Conservation (phyloP, 1,140 invertebrate genomes). For the Drosophila insularis region DNA sequence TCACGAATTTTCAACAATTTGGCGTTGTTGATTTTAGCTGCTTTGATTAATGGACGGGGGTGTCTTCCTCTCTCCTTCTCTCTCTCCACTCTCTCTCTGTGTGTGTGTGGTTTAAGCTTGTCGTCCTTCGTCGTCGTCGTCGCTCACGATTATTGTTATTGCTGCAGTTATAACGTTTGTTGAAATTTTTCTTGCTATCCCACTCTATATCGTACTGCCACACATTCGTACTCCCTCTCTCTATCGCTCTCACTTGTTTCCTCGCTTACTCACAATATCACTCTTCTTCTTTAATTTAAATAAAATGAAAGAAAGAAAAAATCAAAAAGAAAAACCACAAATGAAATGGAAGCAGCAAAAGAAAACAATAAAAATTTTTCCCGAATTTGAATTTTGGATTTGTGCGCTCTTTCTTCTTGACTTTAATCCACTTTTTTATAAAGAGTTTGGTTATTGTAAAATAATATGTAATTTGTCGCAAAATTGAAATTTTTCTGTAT, state of each 20-base stretch:
- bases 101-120: slow-evolving; percentile 2
- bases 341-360: background rate
- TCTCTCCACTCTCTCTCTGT: background rate
- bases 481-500: background rate
- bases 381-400: background rate
- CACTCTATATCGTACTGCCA: slow-evolving; percentile 5
- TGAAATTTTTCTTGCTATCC: slow-evolving; percentile 15
- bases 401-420: background rate
- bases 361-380: slow-evolving; percentile 1
- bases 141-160: slow-evolving; percentile 11
- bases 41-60: background rate
- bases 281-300: slow-evolving; percentile 34
- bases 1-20: background rate
- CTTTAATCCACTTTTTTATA: no score
- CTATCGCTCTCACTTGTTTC: background rate
- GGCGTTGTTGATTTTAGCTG: slow-evolving; percentile 7
- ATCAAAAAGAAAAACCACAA: background rate
- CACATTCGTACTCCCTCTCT: background rate
- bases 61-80: slow-evolving; percentile 8
- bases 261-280: slow-evolving; percentile 2
- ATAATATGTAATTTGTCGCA: slow-evolving; percentile 2
- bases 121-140: slow-evolving; percentile 30
- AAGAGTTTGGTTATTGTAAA: background rate
- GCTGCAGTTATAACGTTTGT: slow-evolving; percentile 13
- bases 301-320: slow-evolving; percentile 9